Evolutionary conservation across 2,113 vertebrate species (phyloP).

Genomic region (Motacilla tschutschensis): DNA sequence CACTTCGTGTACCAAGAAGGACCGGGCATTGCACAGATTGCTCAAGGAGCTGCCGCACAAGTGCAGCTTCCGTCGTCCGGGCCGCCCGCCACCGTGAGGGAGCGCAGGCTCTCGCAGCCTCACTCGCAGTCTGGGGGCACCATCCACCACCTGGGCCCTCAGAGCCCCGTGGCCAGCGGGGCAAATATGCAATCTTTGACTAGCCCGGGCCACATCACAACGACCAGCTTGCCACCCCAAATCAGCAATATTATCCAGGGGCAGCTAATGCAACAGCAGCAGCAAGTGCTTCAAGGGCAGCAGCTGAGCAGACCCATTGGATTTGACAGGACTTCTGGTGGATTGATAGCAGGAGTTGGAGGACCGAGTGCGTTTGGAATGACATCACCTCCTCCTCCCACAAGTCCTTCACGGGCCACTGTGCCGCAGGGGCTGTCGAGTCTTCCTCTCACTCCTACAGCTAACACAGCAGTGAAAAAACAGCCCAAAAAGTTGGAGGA

Average conservation of each 20-base stretch:
- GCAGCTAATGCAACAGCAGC: constrained; percentile 81
- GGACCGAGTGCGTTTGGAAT: constrained; percentile 81
- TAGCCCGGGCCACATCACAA: constrained; percentile 87
- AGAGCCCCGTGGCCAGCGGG: constrained; percentile 84
- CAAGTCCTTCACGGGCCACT: constrained; percentile 85
- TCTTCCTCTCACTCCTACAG: constrained; percentile 76
- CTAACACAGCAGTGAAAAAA: constrained; percentile 78
- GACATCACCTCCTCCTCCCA: constrained; percentile 83
- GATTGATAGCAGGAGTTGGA: constrained; percentile 79
- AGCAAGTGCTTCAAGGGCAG: constrained; percentile 72
- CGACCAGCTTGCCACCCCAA: constrained; percentile 87
- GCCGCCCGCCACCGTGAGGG: constrained; percentile 72
- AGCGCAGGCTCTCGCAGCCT: constrained; percentile 87
- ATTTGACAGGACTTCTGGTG: constrained; percentile 81
- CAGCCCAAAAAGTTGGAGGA: constrained; percentile 88
- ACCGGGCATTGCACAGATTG: constrained; percentile 82
- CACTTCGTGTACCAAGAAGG: constrained; percentile 91
- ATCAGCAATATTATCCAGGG: constrained; percentile 93
- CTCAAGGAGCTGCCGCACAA: constrained; percentile 76
- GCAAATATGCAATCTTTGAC: constrained; percentile 76
- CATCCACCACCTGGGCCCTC: constrained; percentile 88
- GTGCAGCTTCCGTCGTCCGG: constrained; percentile 81
- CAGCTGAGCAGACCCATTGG: constrained; percentile 73
- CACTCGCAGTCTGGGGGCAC: constrained; percentile 91
- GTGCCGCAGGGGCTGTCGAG: constrained; percentile 79